Percentiles rank a stretch among this genome's conserved stretches.
Evolutionary conservation across 2,888 invertebrate species (phyloP).

Genomic region (Drosophila neutralis): DNA sequence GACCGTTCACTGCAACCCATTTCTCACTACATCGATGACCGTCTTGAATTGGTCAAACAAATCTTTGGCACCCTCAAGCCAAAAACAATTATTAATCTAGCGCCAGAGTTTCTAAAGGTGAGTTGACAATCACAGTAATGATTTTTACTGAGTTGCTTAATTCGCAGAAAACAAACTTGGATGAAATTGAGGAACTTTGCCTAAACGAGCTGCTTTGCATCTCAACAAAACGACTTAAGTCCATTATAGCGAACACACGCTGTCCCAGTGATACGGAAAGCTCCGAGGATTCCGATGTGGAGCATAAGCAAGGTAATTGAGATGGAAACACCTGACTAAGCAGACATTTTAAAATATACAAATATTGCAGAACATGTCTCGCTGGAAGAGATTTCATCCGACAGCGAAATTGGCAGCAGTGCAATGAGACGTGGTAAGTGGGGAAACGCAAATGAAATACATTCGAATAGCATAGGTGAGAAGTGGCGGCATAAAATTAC

Average conservation of each 20-base stretch:
- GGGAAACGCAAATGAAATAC: not conserved
- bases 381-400: constrained; percentile 87
- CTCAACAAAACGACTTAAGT: constrained; percentile 87
- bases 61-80: constrained; percentile 86
- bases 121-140: too few relatives aligned
- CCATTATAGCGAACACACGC: constrained; percentile 85
- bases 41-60: constrained; percentile 87
- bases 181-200: constrained; percentile 87
- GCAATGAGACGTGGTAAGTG: constrained; percentile 60
- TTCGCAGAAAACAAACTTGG: constrained; percentile 81
- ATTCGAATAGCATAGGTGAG: not conserved
- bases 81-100: constrained; percentile 86
- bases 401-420: constrained; percentile 81
- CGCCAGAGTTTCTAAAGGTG: constrained; percentile 86
- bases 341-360: not conserved
- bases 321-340: not conserved
- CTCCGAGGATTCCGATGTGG: constrained; percentile 83
- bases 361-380: constrained; percentile 86
- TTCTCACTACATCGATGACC: constrained; percentile 87
- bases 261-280: constrained; percentile 85
- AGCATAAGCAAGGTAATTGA: constrained; percentile 79
- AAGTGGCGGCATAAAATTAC: not conserved
- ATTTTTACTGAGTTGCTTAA: not conserved
- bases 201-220: constrained; percentile 88
- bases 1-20: constrained; percentile 86